A percentile compares a stretch with the other conserved stretches of the same genome.
phyloP scores from a whole-genome alignment of 2,888 invertebrate genomes.

The Portevinia maculata region DNA sequence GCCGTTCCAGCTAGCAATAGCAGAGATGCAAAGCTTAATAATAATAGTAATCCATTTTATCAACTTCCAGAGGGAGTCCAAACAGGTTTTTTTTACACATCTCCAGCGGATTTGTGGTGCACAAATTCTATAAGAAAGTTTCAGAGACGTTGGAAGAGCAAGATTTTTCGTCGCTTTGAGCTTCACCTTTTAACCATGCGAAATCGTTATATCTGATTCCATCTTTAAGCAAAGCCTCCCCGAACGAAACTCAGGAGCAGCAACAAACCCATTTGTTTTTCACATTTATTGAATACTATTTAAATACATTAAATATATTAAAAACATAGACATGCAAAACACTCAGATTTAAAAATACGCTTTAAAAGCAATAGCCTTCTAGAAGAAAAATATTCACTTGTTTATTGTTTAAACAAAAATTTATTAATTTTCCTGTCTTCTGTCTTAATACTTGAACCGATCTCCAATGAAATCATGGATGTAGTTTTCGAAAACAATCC shows the following conservation, averaged over 20 bases:
- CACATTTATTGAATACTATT: conserved; percentile 17
- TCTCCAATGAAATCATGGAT: conserved; percentile 52
- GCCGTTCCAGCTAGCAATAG: too few species aligned
- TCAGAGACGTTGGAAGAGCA: too few species aligned
- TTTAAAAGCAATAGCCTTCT: conserved; percentile 3
- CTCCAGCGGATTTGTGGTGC: too few species aligned
- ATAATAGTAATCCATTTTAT: too few species aligned
- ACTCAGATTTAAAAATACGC: not conserved
- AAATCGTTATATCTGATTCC: too few species aligned
- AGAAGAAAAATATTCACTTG: not conserved
- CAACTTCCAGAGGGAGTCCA: too few species aligned
- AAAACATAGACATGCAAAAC: not conserved
- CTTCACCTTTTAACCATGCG: too few species aligned
- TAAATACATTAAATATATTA: conserved; percentile 5
- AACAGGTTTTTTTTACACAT: too few species aligned
- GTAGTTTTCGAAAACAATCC: conserved; percentile 56
- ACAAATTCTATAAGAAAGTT: too few species aligned
- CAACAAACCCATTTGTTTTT: not conserved
- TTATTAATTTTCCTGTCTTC: not conserved
- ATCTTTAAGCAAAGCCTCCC: too few species aligned
- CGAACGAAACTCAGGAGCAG: not conserved
- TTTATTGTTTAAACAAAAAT: conserved; percentile 4
- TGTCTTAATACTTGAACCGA: not conserved
- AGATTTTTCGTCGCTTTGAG: too few species aligned
- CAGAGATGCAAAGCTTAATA: too few species aligned